phyloP scores from a whole-genome alignment of 2,888 invertebrate genomes.

The Panzeria rudis region DNA sequence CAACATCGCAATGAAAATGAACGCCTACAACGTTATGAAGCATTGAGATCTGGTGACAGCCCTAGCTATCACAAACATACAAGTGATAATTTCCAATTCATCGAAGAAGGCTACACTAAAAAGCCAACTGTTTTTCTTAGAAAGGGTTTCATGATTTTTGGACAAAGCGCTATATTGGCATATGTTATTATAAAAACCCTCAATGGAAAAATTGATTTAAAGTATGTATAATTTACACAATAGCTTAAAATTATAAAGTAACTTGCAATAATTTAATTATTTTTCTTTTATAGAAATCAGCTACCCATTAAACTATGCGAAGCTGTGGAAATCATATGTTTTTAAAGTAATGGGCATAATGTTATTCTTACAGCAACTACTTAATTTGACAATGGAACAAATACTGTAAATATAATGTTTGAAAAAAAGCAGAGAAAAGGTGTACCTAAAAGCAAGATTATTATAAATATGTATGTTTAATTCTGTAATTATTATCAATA shows the following conservation, averaged over 20 bases:
- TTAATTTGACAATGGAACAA: conserved; percentile 27
- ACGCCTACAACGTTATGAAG: neutral
- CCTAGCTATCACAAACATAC: neutral
- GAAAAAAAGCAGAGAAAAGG: conserved; percentile 29
- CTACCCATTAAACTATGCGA: conserved; percentile 50
- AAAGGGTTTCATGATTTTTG: conserved; percentile 64
- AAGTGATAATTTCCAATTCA: neutral
- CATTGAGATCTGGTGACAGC: neutral
- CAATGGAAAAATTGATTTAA: conserved; percentile 66
- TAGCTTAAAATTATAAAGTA: neutral
- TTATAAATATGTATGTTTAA: conserved; percentile 11
- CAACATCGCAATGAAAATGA: conserved; percentile 15
- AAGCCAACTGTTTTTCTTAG: conserved; percentile 34
- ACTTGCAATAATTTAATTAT: neutral
- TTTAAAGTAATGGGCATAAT: conserved; percentile 57
- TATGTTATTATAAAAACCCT: conserved; percentile 73
- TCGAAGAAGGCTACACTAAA: conserved; percentile 6
- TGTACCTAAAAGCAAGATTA: conserved; percentile 70
- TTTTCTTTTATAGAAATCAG: conserved; percentile 58
- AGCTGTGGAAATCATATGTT: conserved; percentile 52
- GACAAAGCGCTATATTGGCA: conserved; percentile 73
- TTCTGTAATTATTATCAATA: conserved; percentile 20
- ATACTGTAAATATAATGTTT: conserved; percentile 53
- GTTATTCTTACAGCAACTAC: neutral
- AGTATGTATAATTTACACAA: conserved; percentile 66